Base-by-base conservation (phyloP, 2,888 invertebrate species). In the Cheiracanthium punctorium region DNA sequence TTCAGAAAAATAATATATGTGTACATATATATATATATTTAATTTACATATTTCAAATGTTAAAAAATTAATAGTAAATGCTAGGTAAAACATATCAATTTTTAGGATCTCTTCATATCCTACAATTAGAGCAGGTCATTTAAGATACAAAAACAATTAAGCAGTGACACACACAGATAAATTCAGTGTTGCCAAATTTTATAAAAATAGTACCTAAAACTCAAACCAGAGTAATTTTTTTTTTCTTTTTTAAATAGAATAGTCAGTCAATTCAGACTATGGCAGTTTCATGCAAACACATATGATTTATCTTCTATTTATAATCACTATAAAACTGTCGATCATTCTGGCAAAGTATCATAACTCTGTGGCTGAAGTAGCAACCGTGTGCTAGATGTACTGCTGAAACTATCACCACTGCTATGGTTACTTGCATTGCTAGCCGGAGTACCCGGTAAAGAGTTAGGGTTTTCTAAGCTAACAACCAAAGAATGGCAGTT, bases 331-430 rank as follows among this genome's bases (percentile, higher is more conserved):
- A 24, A 24, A 58, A 24, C 7, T 58, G 1, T 24, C 4, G 24
- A 58, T 58, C 24, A 88, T 43, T 88, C 88, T 43, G 88, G 82
- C 10, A 88, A 37, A n/a, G 88, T 82, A 28, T 82, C 82, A 70
- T 76, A 82, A 71, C 88, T 88, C 24, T 80, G 88, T 4, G 82
- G 89, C 81, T 94, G 93, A 89, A 96, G 93, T 89, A 96, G 92
- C 91, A 95, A 95, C 32, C 95, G 94, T 2, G 96, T 95, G 67
- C 96, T 96, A n/a, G 95, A 95, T 80, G 95, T 94, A 8, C 96
- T 96, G 90, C 95, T 95, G 92, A 95, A 96, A 90, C 96, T 96
- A 91, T 96, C 96, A 81, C 95, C 95, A 85, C 95, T 96, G 88
- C 96, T 95, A 71, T 95, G 94, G 88, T 94, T 94, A 91, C 94